Conservation (phyloP, 1,140 invertebrate species). For the Pinna nobilis region DNA sequence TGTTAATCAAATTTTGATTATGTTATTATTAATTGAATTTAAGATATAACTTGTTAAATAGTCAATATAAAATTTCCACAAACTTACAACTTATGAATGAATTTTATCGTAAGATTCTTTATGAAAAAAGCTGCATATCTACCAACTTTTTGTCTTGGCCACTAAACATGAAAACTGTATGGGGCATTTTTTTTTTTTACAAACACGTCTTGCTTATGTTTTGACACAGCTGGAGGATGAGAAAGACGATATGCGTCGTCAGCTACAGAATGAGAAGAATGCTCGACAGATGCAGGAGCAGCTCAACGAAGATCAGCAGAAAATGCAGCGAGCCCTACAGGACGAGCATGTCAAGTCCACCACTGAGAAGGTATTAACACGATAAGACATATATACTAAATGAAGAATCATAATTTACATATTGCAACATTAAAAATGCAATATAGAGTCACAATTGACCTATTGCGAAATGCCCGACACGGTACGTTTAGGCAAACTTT, state of each 20-base stretch:
- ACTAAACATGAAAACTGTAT: background rate
- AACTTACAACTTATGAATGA: too few species aligned
- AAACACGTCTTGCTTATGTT: background rate
- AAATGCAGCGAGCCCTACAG: constrained; percentile 54
- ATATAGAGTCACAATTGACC: too few species aligned
- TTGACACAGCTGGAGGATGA: constrained; percentile 65
- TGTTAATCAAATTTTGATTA: too few species aligned
- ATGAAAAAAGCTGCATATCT: too few species aligned
- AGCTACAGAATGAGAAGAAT: constrained; percentile 62
- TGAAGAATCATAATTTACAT: background rate
- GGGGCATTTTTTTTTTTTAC: background rate
- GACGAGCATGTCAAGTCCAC: constrained; percentile 48
- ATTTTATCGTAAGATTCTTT: too few species aligned
- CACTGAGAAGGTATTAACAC: constrained; percentile 40
- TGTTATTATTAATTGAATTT: too few species aligned
- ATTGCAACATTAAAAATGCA: too few species aligned
- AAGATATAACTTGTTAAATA: too few species aligned
- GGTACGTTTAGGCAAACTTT: too few species aligned
- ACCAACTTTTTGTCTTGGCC: background rate
- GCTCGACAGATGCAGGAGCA: constrained; percentile 63
- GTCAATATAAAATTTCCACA: too few species aligned
- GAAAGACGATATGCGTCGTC: constrained; percentile 59
- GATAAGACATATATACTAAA: background rate
- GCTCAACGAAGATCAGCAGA: constrained; percentile 67
- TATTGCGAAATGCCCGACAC: too few species aligned